Base-by-base conservation (phyloP, 2,113 vertebrate species). In the Calidris pugnax region DNA sequence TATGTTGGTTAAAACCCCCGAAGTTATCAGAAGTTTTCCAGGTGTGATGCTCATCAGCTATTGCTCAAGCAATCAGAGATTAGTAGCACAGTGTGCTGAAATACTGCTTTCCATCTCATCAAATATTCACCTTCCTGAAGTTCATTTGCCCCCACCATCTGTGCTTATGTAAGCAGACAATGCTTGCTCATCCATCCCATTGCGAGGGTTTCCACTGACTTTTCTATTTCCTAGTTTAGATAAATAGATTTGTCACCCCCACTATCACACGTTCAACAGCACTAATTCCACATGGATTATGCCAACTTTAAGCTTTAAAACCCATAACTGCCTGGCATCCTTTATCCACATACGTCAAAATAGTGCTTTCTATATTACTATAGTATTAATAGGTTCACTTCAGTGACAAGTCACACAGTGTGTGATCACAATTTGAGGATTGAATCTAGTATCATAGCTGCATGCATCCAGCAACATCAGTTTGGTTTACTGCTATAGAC, bases 51-150 rank as follows among this genome's bases (percentile, higher is more conserved):
- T 81, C 80, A 82, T 91, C 76, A 92, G 18, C 16, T 92, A 63
- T 91, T 94, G 56, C 91, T 91, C 73, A 96, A 96, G 16, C 16
- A 62, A 37, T 62, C 2, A 2, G 7, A 19, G 23, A 71, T 78
- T 76, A 90, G 66, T 56, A 78, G 56, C 56, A 84, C 9, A 23
- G 51, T 75, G 32, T 91, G 80, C 68, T 78, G 89, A 95, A 95
- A 75, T 64, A 84, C 41, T 81, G 13, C 81, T 93, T 95, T 87
- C 73, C 30, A 82, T 64, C 51, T 91, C 84, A 91, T 81, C 77
- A 95, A 92, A 75, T 90, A 92, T 91, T 95, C 86, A 90, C 47
- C 79, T 92, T 81, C 68, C 55, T 64, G 64, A 75, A 87, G 62
- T 68, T 91, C 56, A 47, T 17, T 84, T 87, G 51, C 33, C 30